A percentile compares a stretch with the other conserved stretches of the same genome.
phyloP scores from a whole-genome alignment of 35 echinoderm and acorn worm genomes.

The Heliocidaris tuberculata region DNA sequence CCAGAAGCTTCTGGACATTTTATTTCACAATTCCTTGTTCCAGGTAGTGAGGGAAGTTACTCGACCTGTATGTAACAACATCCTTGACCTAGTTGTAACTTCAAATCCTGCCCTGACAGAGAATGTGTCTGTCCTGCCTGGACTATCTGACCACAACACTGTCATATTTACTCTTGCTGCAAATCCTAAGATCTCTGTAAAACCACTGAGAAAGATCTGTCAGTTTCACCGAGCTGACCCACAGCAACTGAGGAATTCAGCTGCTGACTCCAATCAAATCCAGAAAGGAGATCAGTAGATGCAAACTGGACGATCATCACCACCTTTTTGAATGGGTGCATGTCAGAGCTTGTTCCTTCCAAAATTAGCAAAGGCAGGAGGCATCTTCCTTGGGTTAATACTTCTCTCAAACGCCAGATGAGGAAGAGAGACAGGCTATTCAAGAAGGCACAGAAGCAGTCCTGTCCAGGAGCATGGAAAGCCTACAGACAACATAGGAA shows the following conservation, averaged over 20 bases:
- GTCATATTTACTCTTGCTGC: not conserved
- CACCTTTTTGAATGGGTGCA: not conserved
- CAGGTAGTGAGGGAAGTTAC: slow-evolving; percentile 35
- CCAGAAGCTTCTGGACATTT: slow-evolving; percentile 26
- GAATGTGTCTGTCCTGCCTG: not conserved
- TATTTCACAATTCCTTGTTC: slow-evolving; percentile 2
- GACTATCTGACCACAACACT: not conserved
- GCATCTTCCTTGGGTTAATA: not conserved
- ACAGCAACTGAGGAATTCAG: too few relatives aligned
- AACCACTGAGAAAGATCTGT: too few relatives aligned
- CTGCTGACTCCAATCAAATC: too few relatives aligned
- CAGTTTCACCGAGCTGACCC: too few relatives aligned
- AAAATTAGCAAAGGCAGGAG: slow-evolving; percentile 48
- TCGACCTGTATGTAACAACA: slow-evolving; percentile 14
- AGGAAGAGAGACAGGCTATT: slow-evolving; percentile 70
- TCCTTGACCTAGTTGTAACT: not conserved
- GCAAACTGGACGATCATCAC: slow-evolving; percentile 50
- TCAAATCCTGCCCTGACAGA: not conserved
- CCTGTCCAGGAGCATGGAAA: not conserved
- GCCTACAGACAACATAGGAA: slow-evolving; percentile 1
- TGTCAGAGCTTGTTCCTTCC: too few relatives aligned
- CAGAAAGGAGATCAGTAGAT: slow-evolving; percentile 45
- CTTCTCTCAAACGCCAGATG: slow-evolving; percentile 36
- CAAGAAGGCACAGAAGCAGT: slow-evolving; percentile 23
- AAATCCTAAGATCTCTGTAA: not conserved